Conservation (phyloP, 2,113 vertebrate genomes). For the Odobenus rosmarus region DNA sequence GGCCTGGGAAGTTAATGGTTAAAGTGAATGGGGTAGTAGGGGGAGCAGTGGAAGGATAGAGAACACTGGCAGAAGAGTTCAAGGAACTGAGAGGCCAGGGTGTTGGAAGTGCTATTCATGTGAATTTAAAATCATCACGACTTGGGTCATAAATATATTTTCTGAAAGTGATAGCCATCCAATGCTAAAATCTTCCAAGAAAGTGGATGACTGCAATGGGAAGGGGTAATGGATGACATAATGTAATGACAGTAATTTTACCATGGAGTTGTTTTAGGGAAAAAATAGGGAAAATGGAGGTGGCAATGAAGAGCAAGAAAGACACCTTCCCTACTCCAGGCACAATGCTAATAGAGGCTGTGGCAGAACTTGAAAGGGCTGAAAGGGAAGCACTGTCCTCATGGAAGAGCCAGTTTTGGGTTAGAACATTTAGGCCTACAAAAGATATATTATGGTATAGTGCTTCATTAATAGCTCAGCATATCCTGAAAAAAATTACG, state of each 20-base stretch:
- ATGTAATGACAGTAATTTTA: neutral
- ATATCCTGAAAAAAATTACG: neutral
- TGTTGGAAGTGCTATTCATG: neutral
- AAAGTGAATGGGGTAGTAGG: neutral
- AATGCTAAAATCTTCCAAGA: neutral
- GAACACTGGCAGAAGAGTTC: neutral
- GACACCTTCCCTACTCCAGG: neutral
- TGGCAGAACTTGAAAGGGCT: neutral
- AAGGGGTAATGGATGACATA: neutral
- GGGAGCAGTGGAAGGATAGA: neutral
- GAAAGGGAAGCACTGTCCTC: neutral
- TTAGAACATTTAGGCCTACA: neutral
- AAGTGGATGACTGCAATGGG: neutral
- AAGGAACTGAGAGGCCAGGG: neutral
- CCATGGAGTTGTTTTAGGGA: neutral
- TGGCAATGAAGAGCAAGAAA: neutral
- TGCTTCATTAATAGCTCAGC: neutral
- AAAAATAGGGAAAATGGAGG: neutral
- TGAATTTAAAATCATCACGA: neutral
- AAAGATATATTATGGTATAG: neutral
- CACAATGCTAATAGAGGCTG: neutral
- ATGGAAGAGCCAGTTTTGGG: neutral
- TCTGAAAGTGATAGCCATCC: neutral
- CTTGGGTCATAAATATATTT: neutral
- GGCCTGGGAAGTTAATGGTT: neutral